Evolutionary conservation across 2,888 invertebrate genomes (phyloP), one percentile per base, ranked within the genome.

Genomic region (Tethea ocularis): DNA sequence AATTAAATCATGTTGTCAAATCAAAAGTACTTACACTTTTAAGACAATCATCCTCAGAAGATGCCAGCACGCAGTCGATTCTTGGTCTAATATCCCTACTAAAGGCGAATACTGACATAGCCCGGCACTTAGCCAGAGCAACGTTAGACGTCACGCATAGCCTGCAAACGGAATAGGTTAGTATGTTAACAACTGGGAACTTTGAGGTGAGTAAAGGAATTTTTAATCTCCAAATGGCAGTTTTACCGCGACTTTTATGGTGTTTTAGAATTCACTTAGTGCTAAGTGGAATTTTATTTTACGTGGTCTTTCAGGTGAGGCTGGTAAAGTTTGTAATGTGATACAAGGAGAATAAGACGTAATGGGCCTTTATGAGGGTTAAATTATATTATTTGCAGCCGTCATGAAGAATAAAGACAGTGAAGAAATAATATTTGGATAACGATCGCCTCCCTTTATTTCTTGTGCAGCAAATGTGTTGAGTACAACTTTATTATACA

Each of bases 11-110:
- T n/a, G 7, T 2, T 13, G 33, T 13, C 0, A 33, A 13, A 13
- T 8, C 3, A 33, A 13, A 52, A 24, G 1, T 62, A 84, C 91
- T 74, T 77, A 93, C 95, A 54, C 94, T 94, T 65, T 94, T 93
- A 75, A 97, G 87, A 79, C 97, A 97, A 36, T 94, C 94, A 11
- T 95, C 94, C 54, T 95, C 93, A 26, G 94, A 94, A 46, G 94
- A 90, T 52, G 96, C 95, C 64, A 94, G 91, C 0, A 96, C 90
- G 78, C 98, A 98, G 76, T 96, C 96, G 55, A 98, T 93, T 68
- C 95, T 95, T 0, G 98, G 98, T 7, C 97, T 93, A 51, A 97
- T 95, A 75, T 97, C 96, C 59, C 97, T 93, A 2, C 97, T 96
- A 83, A 95, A 96, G 0, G 97, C 96, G 33, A 96, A 96, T 61